A percentile compares a stretch with the other conserved stretches of the same genome.
Conservation (phyloP, 2,113 vertebrate genomes). For the Cephalopholis sonnerati region DNA sequence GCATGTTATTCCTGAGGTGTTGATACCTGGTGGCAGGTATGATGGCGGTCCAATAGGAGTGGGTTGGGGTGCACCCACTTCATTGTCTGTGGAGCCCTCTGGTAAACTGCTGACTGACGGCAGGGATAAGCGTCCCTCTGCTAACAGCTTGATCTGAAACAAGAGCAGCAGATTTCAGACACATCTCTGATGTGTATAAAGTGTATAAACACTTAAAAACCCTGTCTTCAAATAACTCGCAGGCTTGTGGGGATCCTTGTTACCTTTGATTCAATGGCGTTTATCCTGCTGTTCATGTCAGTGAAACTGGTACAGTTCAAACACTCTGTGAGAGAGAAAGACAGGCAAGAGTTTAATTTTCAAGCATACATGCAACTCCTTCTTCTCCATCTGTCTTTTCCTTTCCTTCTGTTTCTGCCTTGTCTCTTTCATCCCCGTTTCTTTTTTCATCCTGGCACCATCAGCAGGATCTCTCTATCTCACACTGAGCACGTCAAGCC, state of each 20-base stretch:
- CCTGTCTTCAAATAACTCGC: background rate
- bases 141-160: slow-evolving; percentile 88
- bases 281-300: slow-evolving; percentile 89
- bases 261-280: slow-evolving; percentile 92
- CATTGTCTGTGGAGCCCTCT: slow-evolving; percentile 83
- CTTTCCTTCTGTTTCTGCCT: slow-evolving; percentile 13
- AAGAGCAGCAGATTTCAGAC: slow-evolving; percentile 23
- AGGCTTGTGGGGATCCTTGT: background rate
- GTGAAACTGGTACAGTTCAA: slow-evolving; percentile 93
- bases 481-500: slow-evolving; percentile 48
- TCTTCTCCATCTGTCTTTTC: slow-evolving; percentile 6
- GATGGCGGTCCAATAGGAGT: slow-evolving; percentile 83
- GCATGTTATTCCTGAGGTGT: background rate
- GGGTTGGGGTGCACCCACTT: slow-evolving; percentile 85
- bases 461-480: slow-evolving; percentile 11
- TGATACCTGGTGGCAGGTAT: slow-evolving; percentile 51
- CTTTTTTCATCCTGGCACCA: slow-evolving; percentile 36
- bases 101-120: slow-evolving; percentile 81
- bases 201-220: background rate
- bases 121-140: slow-evolving; percentile 67
- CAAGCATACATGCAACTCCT: background rate
- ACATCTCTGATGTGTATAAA: slow-evolving; percentile 2
- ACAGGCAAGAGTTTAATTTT: slow-evolving; percentile 35
- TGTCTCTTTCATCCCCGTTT: slow-evolving; percentile 26
- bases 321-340: slow-evolving; percentile 86